phyloP scores from a whole-genome alignment of 2,113 vertebrate genomes.

The Pseudorasbora parva region DNA sequence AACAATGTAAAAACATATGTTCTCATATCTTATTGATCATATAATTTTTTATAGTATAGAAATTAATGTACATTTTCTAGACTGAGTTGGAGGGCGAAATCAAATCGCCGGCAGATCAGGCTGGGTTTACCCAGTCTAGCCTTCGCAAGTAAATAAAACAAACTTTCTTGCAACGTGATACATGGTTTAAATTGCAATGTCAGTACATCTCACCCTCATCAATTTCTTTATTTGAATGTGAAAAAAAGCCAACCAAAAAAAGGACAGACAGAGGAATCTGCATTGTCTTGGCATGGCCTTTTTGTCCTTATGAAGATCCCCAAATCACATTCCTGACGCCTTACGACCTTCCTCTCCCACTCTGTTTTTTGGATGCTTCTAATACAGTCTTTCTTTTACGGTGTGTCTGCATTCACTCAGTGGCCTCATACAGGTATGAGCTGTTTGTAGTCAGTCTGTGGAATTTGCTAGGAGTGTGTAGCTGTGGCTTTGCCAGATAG shows the following conservation, averaged over 20 bases:
- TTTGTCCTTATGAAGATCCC: neutral
- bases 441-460: constrained; percentile 20
- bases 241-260: neutral
- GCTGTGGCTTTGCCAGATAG: constrained; percentile 19
- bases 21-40: no score
- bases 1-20: no score
- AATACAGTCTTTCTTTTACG: neutral
- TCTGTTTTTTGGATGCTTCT: neutral
- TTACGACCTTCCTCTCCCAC: neutral
- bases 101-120: no score
- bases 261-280: neutral
- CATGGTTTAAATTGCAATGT: neutral
- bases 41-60: no score
- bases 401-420: neutral
- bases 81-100: no score
- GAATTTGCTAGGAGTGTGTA: constrained; percentile 44
- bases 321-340: constrained; percentile 6
- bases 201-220: neutral
- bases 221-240: neutral
- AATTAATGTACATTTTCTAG: no score
- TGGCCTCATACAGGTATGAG: constrained; percentile 8
- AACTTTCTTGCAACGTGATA: neutral
- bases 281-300: neutral
- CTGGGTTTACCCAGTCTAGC: no score
- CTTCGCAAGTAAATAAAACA: neutral